Percentiles rank a stretch among this genome's conserved stretches.
phyloP scores from a whole-genome alignment of 1,140 invertebrate genomes.

The Drosophila nebulosa region DNA sequence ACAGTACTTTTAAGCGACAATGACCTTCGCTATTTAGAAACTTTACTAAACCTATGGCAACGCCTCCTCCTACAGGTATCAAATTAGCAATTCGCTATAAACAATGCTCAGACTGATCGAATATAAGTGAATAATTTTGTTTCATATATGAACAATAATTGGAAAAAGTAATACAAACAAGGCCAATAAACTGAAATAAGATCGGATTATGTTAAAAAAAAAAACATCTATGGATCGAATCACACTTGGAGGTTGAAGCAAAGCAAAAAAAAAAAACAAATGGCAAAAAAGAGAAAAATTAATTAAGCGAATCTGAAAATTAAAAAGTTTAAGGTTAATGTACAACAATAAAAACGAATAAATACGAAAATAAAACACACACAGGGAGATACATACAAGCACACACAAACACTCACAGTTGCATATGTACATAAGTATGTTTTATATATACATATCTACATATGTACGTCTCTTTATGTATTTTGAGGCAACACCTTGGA shows the following conservation, averaged over 20 bases:
- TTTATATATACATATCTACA: neutral
- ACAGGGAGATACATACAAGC: conserved; percentile 13
- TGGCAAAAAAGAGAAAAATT: conserved; percentile 8
- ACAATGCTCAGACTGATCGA: neutral
- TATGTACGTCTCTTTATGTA: conserved; percentile 25
- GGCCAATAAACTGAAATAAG: conserved; percentile 63
- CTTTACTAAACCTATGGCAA: neutral
- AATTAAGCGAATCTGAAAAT: conserved; percentile 34
- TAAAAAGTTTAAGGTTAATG: conserved; percentile 58
- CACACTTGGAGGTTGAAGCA: neutral
- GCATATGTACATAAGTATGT: neutral
- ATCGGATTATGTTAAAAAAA: conserved; percentile 1
- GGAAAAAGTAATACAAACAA: conserved; percentile 33
- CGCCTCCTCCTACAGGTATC: neutral
- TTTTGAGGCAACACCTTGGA: conserved; percentile 61
- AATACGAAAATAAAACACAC: conserved; percentile 68
- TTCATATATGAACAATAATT: conserved; percentile 51
- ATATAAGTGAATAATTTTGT: conserved; percentile 15
- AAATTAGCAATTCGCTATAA: conserved; percentile 11
- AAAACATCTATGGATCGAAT: conserved; percentile 1
- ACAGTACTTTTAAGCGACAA: neutral
- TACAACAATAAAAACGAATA: conserved; percentile 28
- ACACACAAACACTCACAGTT: neutral
- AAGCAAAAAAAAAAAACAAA: neutral
- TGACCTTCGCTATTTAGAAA: conserved; percentile 15